Percentiles rank a stretch among this genome's conserved stretches.
Conservation (phyloP, 2,797 vertebrate species). For the Hybognathus amarus region DNA sequence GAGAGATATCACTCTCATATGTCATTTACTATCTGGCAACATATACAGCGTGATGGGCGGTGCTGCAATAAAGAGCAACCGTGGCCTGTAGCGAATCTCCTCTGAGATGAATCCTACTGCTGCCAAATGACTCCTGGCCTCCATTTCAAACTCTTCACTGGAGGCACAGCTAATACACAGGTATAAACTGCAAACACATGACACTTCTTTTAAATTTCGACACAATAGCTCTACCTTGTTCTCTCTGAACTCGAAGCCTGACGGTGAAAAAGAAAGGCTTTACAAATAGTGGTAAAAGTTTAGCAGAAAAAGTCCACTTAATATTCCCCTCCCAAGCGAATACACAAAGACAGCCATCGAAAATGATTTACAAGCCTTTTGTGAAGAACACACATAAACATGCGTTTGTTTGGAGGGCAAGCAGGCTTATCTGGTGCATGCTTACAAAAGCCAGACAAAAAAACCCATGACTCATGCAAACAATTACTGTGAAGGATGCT, state of each 20-base stretch:
- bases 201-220: slow-evolving; percentile 14
- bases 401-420: slow-evolving; percentile 57
- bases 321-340: slow-evolving; percentile 6
- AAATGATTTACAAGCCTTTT: slow-evolving; percentile 44
- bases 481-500: slow-evolving; percentile 67
- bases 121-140: slow-evolving; percentile 48
- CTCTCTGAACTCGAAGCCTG: slow-evolving; percentile 7
- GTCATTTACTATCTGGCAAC: slow-evolving; percentile 50
- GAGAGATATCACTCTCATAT: slow-evolving; percentile 55
- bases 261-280: slow-evolving; percentile 14
- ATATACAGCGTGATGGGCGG: slow-evolving; percentile 42
- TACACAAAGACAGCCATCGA: slow-evolving; percentile 33
- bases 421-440: slow-evolving; percentile 25
- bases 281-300: neutral
- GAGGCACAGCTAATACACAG: slow-evolving; percentile 7
- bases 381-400: slow-evolving; percentile 34
- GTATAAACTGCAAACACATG: slow-evolving; percentile 4
- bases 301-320: slow-evolving; percentile 9
- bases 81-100: slow-evolving; percentile 50
- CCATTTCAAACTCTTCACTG: slow-evolving; percentile 26
- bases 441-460: slow-evolving; percentile 61
- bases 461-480: slow-evolving; percentile 64
- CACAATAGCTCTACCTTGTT: slow-evolving; percentile 9
- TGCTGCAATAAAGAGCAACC: slow-evolving; percentile 50
- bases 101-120: slow-evolving; percentile 40